Evolutionary conservation across 1,140 invertebrate genomes (phyloP), one percentile per base, ranked within the genome.

Genomic region (Spodoptera litura): DNA sequence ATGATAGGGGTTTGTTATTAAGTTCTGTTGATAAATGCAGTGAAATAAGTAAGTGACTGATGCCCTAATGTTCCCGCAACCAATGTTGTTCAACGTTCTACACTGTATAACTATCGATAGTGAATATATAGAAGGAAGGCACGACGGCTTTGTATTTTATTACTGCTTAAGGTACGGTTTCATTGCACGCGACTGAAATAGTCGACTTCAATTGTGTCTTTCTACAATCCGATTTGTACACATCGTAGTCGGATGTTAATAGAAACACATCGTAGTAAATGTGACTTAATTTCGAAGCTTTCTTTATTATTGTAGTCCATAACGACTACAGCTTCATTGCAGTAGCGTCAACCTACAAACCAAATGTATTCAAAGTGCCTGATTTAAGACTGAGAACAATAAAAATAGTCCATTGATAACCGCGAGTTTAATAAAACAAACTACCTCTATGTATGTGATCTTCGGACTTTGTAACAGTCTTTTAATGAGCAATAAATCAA

Each of bases 21-120:
- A 27, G 27, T 59, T 31, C 3, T 25, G 9, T 44, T 27, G 25
- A 44, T 4, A 9, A 49, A 3, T 44, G 38, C 13, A 66, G n/a
- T 20, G 3, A 25, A 10, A 38, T 53, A 27, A 51, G 15, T 68
- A 20, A 27, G 38, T 66, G 4, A 66, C 25, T 27, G 44, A 52
- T 52, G 49, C 64, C 64, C 52, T 8, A 8, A 52, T 13, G 64
- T 51, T 25, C 49, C 52, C 49, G 64, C 64, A 61, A 74, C 70
- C 70, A 74, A 20, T 74, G 72, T 74, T 74, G 72, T 74, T 74
- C 72, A 74, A 74, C 49, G 20, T 68, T 27, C 64, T 68, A 53
- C 25, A n/a, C 64, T 68, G 52, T 52, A 53, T 49, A 52, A 53
- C 52, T 72, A 72, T 58, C 15, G 12, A 44, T 44, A 52, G 49